Percentiles rank a stretch among this genome's conserved stretches.
These are phyloP conservation scores for Necrosyrtes monachus DNA, from an alignment of 2,797 vertebrate species.

Conservation along the genomic window DNA sequence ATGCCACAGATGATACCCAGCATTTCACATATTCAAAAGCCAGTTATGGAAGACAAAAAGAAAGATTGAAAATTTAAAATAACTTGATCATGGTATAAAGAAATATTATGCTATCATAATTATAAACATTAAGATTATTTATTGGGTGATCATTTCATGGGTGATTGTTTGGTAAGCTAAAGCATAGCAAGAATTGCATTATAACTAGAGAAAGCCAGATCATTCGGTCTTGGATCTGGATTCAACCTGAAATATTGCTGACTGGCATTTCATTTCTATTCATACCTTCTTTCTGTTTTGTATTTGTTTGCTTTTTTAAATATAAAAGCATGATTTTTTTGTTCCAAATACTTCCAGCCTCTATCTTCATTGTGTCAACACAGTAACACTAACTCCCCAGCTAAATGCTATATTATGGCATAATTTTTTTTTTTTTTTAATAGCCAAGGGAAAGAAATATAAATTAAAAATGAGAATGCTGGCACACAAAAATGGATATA, in stretches of 20 bases:
- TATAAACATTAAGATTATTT: not conserved
- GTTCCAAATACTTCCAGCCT: not conserved
- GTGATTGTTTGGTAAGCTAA: not conserved
- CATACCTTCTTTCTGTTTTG: not conserved
- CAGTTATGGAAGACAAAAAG: not conserved
- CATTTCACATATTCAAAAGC: not conserved
- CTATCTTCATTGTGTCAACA: not conserved
- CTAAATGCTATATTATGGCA: not conserved
- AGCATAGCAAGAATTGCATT: not conserved
- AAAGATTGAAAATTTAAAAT: not conserved
- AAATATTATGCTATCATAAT: not conserved
- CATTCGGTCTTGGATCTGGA: not conserved
- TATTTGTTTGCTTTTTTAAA: not conserved
- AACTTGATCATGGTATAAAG: not conserved
- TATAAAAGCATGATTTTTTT: not conserved
- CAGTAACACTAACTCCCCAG: not conserved
- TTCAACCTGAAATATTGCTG: not conserved
- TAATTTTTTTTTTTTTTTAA: not conserved
- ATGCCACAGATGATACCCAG: not conserved
- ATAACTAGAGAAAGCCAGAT: conserved; percentile 15
- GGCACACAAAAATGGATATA: not conserved
- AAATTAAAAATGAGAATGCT: not conserved
- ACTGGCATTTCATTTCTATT: not conserved
- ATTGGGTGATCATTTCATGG: not conserved
- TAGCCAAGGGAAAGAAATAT: not conserved